Base-by-base conservation (phyloP, 2,888 invertebrate genomes). In the Azorinus chamasolen region DNA sequence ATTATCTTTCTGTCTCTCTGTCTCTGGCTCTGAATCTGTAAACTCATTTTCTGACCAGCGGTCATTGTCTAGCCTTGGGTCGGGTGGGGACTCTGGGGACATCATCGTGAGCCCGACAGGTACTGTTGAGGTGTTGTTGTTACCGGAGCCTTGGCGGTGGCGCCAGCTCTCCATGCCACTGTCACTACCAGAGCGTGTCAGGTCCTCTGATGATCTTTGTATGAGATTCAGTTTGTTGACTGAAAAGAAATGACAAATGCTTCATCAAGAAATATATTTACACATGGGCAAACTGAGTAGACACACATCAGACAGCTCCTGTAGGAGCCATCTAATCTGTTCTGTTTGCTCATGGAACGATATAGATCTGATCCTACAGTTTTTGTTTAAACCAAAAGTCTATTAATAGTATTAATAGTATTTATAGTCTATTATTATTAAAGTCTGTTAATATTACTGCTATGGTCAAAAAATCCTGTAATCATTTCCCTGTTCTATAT, bases 11-110 rank as follows among this genome's bases (percentile, higher is more conserved):
- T 53, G 53, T n/a, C 65, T 69, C 37, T 81, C 83, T 39, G 83
- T 84, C 37, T 88, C 89, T 10, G 83, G 81, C 27, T 90, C 90
- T 43, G 85, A 86, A 66, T 89, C 88, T 3, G 97, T 97, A 79
- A 97, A 97, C 90, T 96, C 96, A 92, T 97, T 97, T 90, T 97
- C 97, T 87, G 97, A 97, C 96, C 97, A 97, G 89, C 96, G 96
- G 4, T 88, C 90, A 88, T 97, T 97, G 12, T 73, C 75, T 1
- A 80, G 53, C 6, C 73, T 74, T 8, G 81, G 80, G 58, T 78
- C 77, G 16, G 86, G 82, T 10, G 87, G 88, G 22, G 87, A 83
- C 43, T 86, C 84, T 1, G 89, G 89, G 6, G 89, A 89, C 79
- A 85, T 83, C 88, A 89, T 88, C 41, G 84, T 87, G 51, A 89